Conservation (phyloP, 2,113 vertebrate species). For the Cynoglossus semilaevis region DNA sequence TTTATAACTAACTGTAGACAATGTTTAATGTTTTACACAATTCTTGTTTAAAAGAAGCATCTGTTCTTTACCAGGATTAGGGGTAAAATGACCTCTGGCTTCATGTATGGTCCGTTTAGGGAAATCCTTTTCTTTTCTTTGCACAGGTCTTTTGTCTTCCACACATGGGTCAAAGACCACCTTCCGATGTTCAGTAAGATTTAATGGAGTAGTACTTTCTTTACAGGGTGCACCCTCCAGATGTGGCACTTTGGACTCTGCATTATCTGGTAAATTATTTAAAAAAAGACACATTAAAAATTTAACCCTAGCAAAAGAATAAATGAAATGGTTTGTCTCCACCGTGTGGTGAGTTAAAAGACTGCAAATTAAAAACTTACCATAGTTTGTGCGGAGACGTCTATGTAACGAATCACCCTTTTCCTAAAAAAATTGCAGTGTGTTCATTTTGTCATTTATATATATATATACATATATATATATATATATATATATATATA, state of each 20-base stretch:
- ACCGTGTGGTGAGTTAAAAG: constrained; percentile 44
- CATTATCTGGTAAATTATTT: constrained; percentile 39
- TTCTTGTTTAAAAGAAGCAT: too few species aligned
- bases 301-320: too few species aligned
- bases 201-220: constrained; percentile 24
- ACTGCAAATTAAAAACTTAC: constrained; percentile 40
- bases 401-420: constrained; percentile 54
- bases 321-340: constrained; percentile 29
- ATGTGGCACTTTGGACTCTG: constrained; percentile 33
- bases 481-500: neutral
- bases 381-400: constrained; percentile 27
- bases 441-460: too few species aligned
- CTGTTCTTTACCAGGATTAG: constrained; percentile 63
- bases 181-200: constrained; percentile 47
- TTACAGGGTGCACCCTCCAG: constrained; percentile 15
- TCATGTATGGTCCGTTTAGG: constrained; percentile 31
- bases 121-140: constrained; percentile 28
- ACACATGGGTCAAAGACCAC: constrained; percentile 56
- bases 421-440: constrained; percentile 39
- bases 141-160: constrained; percentile 37
- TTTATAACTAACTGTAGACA: neutral
- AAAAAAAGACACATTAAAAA: too few species aligned
- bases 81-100: constrained; percentile 54
- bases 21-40: too few species aligned
- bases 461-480: too few species aligned